Conservation (phyloP, 1,140 invertebrate genomes). For the Halyomorpha halys region DNA sequence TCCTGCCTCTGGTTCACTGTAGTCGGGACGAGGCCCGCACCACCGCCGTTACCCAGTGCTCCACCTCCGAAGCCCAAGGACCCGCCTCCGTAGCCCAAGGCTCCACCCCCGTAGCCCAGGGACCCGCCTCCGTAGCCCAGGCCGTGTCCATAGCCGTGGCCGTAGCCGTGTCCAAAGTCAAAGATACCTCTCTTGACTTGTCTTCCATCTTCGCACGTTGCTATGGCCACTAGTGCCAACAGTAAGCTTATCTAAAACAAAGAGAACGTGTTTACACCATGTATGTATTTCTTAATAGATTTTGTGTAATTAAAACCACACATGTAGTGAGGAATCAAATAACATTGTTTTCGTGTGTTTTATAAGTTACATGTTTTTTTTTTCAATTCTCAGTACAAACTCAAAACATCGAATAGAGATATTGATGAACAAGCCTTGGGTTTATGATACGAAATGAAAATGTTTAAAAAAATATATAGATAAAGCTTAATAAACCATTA, state of each 20-base stretch:
- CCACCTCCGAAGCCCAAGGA: background rate
- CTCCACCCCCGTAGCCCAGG: background rate
- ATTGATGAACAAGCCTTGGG: no score
- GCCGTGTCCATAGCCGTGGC: background rate
- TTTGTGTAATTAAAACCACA: no score
- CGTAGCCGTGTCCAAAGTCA: background rate
- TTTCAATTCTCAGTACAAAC: no score
- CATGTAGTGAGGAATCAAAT: no score
- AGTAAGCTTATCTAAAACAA: background rate
- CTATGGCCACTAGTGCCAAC: background rate
- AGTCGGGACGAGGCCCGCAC: background rate
- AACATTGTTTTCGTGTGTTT: no score
- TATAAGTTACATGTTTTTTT: no score
- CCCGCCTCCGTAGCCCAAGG: background rate
- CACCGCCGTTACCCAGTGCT: background rate
- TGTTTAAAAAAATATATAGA: no score
- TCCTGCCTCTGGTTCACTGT: background rate
- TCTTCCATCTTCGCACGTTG: background rate
- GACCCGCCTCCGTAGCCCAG: background rate
- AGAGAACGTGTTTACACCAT: background rate
- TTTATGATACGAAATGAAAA: no score
- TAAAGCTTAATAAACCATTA: no score
- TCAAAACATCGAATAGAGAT: no score
- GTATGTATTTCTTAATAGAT: no score
- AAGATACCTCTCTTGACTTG: background rate